Evolutionary conservation across 2,113 vertebrate genomes (phyloP).

Genomic region (Erythrocebus patas): DNA sequence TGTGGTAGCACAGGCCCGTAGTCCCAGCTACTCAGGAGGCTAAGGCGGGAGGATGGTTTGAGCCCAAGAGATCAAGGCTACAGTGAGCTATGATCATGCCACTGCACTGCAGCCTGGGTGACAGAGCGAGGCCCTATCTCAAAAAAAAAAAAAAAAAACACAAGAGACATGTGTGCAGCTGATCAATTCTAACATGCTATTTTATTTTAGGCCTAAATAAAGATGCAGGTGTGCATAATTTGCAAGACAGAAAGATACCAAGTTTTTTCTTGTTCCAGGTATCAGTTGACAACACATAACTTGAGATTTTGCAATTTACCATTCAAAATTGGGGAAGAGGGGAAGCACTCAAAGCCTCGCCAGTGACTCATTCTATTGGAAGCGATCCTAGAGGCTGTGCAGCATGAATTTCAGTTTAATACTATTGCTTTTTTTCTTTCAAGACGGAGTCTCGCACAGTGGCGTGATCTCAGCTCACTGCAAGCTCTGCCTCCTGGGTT

Average conservation of each 20-base stretch:
- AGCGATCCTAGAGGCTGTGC: background rate
- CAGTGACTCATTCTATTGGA: conserved; percentile 1
- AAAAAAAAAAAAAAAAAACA: background rate
- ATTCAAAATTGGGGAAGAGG: background rate
- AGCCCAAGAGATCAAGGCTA: no score
- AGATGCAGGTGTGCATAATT: background rate
- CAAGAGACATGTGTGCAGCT: background rate
- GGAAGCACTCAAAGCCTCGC: background rate
- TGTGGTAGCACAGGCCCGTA: no score
- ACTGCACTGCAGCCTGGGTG: no score
- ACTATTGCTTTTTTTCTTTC: background rate
- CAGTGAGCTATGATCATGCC: no score
- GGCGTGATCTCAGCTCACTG: no score
- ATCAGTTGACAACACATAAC: background rate
- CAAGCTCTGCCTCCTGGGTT: no score
- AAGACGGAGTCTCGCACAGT: no score
- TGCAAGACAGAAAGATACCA: background rate
- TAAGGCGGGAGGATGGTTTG: no score
- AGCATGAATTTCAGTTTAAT: background rate
- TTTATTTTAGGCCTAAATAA: conserved; percentile 1
- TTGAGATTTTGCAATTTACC: conserved; percentile 32
- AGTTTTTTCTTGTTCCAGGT: background rate
- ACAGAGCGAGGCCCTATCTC: no score
- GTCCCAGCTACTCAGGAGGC: no score
- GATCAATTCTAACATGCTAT: background rate